Percentiles rank a stretch among this genome's conserved stretches.
Conservation (phyloP, 2,113 vertebrate genomes). For the Pelobates fuscus region DNA sequence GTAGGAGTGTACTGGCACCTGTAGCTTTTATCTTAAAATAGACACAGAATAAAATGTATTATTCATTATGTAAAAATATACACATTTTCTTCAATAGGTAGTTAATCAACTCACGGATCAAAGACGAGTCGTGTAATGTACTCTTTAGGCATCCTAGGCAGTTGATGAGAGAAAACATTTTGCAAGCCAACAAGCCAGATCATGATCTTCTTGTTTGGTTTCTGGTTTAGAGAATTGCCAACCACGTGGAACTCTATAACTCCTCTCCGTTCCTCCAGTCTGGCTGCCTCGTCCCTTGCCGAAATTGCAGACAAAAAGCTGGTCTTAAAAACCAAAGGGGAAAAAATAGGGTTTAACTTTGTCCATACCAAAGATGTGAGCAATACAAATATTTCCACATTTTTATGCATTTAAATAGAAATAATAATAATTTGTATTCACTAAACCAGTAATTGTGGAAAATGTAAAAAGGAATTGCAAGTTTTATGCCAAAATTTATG, state of each 20-base stretch:
- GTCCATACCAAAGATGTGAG: no score
- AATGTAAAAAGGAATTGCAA: no score
- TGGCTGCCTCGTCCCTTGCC: conserved; percentile 89
- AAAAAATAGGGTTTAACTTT: conserved; percentile 11
- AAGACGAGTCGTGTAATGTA: conserved; percentile 97
- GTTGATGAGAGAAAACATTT: conserved; percentile 97
- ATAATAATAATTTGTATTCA: no score
- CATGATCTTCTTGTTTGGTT: conserved; percentile 95
- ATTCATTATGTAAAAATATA: no score
- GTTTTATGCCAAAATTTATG: no score
- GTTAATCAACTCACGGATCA: conserved; percentile 96
- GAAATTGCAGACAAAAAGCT: conserved; percentile 93
- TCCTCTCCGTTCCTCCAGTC: conserved; percentile 90
- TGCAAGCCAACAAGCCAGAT: conserved; percentile 98
- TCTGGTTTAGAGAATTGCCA: conserved; percentile 94
- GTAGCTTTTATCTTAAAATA: no score
- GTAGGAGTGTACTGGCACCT: no score
- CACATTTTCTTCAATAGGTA: no score
- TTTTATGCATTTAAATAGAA: no score
- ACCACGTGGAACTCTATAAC: conserved; percentile 98
- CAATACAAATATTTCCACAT: no score
- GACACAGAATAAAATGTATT: no score
- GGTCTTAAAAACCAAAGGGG: conserved; percentile 69
- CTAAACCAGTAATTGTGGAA: no score
- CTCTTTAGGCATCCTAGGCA: conserved; percentile 97